Conservation (phyloP, 2,113 vertebrate genomes). For the sheep (Ovis aries) region DNA sequence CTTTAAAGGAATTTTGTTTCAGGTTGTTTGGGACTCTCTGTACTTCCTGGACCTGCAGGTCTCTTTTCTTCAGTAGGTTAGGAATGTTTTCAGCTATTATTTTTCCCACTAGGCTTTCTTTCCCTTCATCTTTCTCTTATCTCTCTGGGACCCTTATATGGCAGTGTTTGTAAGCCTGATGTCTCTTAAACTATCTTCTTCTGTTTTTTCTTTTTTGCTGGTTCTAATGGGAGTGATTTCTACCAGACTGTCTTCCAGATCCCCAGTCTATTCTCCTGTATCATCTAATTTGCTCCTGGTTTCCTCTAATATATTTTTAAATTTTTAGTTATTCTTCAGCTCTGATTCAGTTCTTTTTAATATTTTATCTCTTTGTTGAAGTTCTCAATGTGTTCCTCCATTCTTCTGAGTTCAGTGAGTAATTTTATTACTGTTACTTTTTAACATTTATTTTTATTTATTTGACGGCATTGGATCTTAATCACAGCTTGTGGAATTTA, state of each 20-base stretch:
- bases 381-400: not conserved
- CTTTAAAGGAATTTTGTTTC: not conserved
- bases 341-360: not conserved
- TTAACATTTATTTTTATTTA: not conserved
- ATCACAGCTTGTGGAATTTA: not conserved
- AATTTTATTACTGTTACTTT: not conserved
- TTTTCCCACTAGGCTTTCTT: not conserved
- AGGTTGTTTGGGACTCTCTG: not conserved
- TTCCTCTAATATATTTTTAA: not conserved
- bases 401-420: not conserved
- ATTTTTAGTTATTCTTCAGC: not conserved
- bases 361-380: not conserved
- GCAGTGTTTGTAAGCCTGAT: not conserved
- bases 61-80: not conserved
- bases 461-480: not conserved
- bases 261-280: not conserved
- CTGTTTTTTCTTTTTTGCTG: not conserved
- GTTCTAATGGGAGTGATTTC: not conserved
- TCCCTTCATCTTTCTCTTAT: not conserved
- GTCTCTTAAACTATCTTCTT: not conserved
- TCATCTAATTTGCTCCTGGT: not conserved
- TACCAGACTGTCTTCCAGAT: not conserved
- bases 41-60: not conserved
- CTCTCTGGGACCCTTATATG: not conserved
- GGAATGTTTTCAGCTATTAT: not conserved